phyloP scores from a whole-genome alignment of 1,140 invertebrate genomes.

The Anastrepha obliqua region DNA sequence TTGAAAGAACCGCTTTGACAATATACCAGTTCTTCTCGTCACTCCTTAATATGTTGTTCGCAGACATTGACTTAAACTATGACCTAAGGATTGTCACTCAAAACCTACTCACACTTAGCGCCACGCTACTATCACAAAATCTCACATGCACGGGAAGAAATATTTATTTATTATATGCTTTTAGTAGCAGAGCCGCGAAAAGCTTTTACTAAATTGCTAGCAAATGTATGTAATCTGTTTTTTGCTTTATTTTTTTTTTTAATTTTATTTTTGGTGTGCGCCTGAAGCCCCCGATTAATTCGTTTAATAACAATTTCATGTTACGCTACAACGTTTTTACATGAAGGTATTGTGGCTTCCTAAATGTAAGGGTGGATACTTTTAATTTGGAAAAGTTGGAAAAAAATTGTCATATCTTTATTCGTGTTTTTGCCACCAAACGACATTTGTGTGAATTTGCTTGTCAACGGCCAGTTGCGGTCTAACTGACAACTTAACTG shows the following conservation, averaged over 20 bases:
- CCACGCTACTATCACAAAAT: background rate
- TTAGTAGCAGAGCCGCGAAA: background rate
- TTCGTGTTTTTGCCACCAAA: background rate
- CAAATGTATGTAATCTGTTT: background rate
- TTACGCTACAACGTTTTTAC: background rate
- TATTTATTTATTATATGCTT: background rate
- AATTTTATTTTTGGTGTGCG: background rate
- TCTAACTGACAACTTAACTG: background rate
- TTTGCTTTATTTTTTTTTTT: background rate
- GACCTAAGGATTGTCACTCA: background rate
- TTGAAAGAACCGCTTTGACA: background rate
- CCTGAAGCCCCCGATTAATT: background rate
- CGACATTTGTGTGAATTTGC: slow-evolving; percentile 26
- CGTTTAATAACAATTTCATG: slow-evolving; percentile 5
- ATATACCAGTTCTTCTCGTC: background rate
- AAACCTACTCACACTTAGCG: background rate
- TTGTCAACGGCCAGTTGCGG: slow-evolving; percentile 18
- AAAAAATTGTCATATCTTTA: background rate
- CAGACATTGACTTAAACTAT: too few relatives aligned
- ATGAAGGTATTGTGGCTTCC: background rate
- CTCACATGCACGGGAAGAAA: too few relatives aligned
- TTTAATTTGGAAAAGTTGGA: background rate
- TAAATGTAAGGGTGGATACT: background rate
- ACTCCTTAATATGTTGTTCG: background rate
- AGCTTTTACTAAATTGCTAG: slow-evolving; percentile 30